Percentiles rank a stretch among this genome's conserved stretches.
phyloP scores from a whole-genome alignment of 2,888 invertebrate genomes.

The Conistra vaccinii region DNA sequence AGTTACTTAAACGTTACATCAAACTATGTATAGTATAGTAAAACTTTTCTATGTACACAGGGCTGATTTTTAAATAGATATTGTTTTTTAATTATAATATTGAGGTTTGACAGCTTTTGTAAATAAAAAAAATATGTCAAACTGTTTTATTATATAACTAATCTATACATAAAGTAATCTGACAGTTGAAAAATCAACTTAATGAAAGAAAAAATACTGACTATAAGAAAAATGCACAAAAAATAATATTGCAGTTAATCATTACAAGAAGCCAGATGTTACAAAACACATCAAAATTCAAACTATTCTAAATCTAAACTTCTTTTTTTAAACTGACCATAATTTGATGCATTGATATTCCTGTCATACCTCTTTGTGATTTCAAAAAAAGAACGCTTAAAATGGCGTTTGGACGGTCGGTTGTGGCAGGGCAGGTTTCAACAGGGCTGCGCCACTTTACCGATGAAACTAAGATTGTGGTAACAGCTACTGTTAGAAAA shows the following conservation, averaged over 20 bases:
- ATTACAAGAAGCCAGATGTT: not conserved
- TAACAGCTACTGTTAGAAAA: conserved; percentile 5
- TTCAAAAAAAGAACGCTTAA: conserved; percentile 58
- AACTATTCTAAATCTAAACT: conserved; percentile 27
- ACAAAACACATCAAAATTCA: conserved; percentile 31
- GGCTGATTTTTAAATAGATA: not conserved
- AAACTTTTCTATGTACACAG: not conserved
- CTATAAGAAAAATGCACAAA: not conserved
- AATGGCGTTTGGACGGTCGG: conserved; percentile 60
- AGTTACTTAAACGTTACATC: not conserved
- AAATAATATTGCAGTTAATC: too few relatives aligned
- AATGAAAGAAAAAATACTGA: not conserved
- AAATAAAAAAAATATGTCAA: not conserved
- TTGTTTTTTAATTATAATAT: too few relatives aligned
- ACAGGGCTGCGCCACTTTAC: conserved; percentile 38
- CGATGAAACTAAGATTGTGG: not conserved
- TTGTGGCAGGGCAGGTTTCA: conserved; percentile 81
- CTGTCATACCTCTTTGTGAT: conserved; percentile 58
- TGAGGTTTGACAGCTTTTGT: not conserved
- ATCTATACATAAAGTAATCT: not conserved
- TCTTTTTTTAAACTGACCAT: conserved; percentile 36
- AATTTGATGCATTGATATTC: conserved; percentile 51
- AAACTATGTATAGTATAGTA: not conserved
- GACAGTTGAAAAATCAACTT: not conserved
- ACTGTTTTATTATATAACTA: not conserved